Conservation (phyloP, 2,888 invertebrate genomes). For the Gasteruption jaculator region DNA sequence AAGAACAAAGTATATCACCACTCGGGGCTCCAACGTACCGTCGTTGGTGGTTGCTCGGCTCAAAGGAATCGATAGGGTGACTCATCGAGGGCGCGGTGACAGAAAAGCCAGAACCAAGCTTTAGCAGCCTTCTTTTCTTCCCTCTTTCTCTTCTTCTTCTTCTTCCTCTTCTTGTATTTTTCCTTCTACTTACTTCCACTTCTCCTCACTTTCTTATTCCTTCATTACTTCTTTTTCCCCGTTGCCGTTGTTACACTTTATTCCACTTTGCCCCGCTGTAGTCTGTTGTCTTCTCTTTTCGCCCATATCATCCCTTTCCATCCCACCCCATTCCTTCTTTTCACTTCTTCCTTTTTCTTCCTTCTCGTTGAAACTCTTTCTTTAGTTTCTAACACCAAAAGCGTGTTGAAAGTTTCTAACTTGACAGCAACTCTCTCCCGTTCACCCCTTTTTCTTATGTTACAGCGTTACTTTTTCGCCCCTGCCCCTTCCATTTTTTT, state of each 20-base stretch:
- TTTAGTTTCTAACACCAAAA: slow-evolving; percentile 37
- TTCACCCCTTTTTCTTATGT: slow-evolving; percentile 15
- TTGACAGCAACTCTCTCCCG: no score
- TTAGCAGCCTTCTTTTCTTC: slow-evolving; percentile 11
- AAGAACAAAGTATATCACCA: background rate
- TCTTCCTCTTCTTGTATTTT: slow-evolving; percentile 7
- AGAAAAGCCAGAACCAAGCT: slow-evolving; percentile 21
- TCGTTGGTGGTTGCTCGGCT: no score
- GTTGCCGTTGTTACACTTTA: slow-evolving; percentile 2
- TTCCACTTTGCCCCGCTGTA: no score
- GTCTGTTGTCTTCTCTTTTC: no score
- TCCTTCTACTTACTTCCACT: slow-evolving; percentile 19
- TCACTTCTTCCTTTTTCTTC: slow-evolving; percentile 12
- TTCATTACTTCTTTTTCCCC: slow-evolving; percentile 11
- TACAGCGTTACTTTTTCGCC: background rate
- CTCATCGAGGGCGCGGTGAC: slow-evolving; percentile 47
- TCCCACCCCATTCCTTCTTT: slow-evolving; percentile 16
- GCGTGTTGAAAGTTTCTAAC: slow-evolving; percentile 43
- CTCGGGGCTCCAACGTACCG: no score
- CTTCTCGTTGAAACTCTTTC: slow-evolving; percentile 15
- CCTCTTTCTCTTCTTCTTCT: background rate
- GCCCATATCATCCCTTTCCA: no score
- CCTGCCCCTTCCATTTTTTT: background rate
- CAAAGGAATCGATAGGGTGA: slow-evolving; percentile 48
- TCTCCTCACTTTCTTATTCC: slow-evolving; percentile 20